phyloP scores from a whole-genome alignment of 2,797 vertebrate genomes.

The Acrossocheilus fasciatus region DNA sequence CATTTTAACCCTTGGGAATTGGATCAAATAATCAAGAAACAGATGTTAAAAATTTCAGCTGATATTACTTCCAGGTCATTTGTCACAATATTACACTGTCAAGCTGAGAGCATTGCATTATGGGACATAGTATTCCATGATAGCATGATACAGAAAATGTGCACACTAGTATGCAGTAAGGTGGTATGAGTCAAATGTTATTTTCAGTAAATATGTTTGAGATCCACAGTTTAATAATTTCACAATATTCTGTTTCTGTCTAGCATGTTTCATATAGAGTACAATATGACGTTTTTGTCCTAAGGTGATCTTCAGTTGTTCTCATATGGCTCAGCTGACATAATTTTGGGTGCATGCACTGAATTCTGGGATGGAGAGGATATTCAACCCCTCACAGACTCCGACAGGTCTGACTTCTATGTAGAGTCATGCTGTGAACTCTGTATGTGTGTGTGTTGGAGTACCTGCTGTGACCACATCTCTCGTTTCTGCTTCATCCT shows the following conservation, averaged over 20 bases:
- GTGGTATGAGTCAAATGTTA: neutral
- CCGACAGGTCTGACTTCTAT: conserved; percentile 48
- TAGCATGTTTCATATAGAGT: neutral
- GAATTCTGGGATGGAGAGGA: conserved; percentile 62
- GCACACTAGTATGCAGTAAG: neutral
- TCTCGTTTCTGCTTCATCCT: neutral
- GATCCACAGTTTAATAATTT: neutral
- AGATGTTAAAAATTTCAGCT: neutral
- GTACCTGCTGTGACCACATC: conserved; percentile 1
- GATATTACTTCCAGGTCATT: neutral
- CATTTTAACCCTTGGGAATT: neutral
- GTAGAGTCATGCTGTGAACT: neutral
- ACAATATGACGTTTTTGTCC: neutral
- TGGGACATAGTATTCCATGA: neutral
- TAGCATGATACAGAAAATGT: neutral
- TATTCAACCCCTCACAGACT: conserved; percentile 51
- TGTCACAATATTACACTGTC: neutral
- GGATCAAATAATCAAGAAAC: neutral
- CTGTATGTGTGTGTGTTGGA: neutral
- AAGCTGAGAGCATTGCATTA: neutral
- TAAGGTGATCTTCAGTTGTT: conserved; percentile 55
- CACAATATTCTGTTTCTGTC: neutral
- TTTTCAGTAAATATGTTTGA: neutral
- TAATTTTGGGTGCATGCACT: conserved; percentile 48
- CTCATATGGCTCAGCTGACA: conserved; percentile 61